These are phyloP conservation scores for Oncorhynchus clarkii DNA, from an alignment of 2,113 vertebrate genomes.

Conservation along the genomic window DNA sequence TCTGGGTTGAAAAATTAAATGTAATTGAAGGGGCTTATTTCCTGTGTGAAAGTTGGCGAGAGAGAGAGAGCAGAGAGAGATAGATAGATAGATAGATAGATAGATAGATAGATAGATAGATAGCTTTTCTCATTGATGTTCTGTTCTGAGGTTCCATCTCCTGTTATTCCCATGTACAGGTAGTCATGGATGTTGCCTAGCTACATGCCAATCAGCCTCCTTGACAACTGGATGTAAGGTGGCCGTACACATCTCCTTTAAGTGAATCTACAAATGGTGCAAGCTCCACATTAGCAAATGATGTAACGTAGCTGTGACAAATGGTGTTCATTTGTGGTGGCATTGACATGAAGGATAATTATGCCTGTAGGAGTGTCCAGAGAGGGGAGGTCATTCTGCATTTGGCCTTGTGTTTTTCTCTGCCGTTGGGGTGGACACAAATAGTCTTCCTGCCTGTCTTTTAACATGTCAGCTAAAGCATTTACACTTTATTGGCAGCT, in stretches of 20 bases:
- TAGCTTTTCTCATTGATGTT: constrained; percentile 26
- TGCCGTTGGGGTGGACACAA: neutral
- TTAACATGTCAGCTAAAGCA: no score
- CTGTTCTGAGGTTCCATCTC: constrained; percentile 35
- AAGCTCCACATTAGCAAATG: constrained; percentile 1
- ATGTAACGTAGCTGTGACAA: neutral
- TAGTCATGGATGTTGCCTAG: constrained; percentile 40
- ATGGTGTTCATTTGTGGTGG: neutral
- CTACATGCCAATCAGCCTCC: constrained; percentile 24
- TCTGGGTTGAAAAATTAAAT: neutral
- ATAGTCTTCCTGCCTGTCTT: neutral
- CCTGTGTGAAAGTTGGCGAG: neutral
- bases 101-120: neutral
- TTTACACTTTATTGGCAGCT: no score
- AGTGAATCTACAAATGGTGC: neutral
- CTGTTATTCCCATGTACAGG: constrained; percentile 26
- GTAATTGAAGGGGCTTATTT: neutral
- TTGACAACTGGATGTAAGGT: neutral
- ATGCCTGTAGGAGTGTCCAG: neutral
- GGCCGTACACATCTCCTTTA: neutral
- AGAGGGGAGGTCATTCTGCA: neutral
- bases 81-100: neutral
- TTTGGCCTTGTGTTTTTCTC: neutral
- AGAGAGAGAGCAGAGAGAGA: neutral
- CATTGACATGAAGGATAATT: neutral